A percentile compares a stretch with the other conserved stretches of the same genome.
These are phyloP conservation scores for Podarcis lilfordi DNA, from an alignment of 2,797 vertebrate species.

Conservation along the genomic window DNA sequence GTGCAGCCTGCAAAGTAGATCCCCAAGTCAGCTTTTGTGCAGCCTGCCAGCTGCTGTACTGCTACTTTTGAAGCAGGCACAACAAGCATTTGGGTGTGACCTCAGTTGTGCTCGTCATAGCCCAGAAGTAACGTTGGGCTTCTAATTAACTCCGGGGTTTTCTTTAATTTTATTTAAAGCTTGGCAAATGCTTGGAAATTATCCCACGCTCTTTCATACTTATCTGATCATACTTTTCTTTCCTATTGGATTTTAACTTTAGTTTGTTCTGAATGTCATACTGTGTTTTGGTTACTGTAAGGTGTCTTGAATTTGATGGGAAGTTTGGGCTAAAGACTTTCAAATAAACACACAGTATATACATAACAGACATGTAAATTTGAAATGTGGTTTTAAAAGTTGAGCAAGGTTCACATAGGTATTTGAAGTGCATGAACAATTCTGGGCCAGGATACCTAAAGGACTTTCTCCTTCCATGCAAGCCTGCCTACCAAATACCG, in stretches of 20 bases:
- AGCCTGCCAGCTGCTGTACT: not conserved
- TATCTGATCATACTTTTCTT: not conserved
- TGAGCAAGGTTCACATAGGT: not conserved
- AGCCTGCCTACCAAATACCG: not conserved
- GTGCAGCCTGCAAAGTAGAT: not conserved
- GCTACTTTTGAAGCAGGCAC: not conserved
- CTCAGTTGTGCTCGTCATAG: not conserved
- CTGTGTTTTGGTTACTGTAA: not conserved
- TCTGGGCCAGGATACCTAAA: not conserved
- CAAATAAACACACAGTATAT: not conserved
- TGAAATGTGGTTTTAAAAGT: not conserved
- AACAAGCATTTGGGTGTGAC: not conserved
- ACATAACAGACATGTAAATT: not conserved
- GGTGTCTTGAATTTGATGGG: not conserved
- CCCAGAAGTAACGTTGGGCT: not conserved
- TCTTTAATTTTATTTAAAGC: not conserved
- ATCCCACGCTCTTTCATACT: not conserved
- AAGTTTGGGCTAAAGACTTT: not conserved
- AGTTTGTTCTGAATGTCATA: not conserved
- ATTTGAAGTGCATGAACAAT: not conserved
- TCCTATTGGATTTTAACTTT: not conserved
- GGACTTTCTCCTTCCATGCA: not conserved
- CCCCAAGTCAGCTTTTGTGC: not conserved
- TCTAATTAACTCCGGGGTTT: not conserved
- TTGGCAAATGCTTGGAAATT: not conserved